Evolutionary conservation across 2,888 invertebrate genomes (phyloP).

Genomic region (Meiosimyza decipiens): DNA sequence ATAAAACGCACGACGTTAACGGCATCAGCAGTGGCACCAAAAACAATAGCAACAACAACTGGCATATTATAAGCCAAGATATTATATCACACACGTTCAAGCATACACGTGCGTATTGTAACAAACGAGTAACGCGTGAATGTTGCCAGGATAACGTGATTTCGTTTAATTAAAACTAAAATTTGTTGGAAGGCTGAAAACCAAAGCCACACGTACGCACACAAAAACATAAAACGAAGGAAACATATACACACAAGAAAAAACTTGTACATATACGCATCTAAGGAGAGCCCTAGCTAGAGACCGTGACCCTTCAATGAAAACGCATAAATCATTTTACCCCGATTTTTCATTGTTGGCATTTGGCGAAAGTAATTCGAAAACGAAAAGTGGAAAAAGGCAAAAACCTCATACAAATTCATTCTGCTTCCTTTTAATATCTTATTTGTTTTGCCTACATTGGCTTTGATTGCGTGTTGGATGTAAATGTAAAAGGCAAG

Average conservation of each 20-base stretch:
- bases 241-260: neutral
- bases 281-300: constrained; percentile 3
- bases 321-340: constrained; percentile 2
- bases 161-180: constrained; percentile 19
- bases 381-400: neutral
- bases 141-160: constrained; percentile 31
- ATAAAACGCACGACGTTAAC: constrained; percentile 36
- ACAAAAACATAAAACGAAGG: neutral
- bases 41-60: constrained; percentile 2
- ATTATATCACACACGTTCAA: neutral
- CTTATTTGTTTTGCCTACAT: constrained; percentile 5
- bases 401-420: neutral
- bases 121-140: neutral
- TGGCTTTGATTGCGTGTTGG: constrained; percentile 9
- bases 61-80: neutral
- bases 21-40: neutral
- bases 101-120: neutral
- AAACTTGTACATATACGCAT: neutral
- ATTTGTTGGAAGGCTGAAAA: neutral
- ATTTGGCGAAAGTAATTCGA: too few species aligned
- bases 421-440: neutral
- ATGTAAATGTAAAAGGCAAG: neutral
- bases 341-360: neutral
- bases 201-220: constrained; percentile 9
- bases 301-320: neutral